Conservation (phyloP, 1,140 invertebrate genomes). For the Ectropis grisescens region DNA sequence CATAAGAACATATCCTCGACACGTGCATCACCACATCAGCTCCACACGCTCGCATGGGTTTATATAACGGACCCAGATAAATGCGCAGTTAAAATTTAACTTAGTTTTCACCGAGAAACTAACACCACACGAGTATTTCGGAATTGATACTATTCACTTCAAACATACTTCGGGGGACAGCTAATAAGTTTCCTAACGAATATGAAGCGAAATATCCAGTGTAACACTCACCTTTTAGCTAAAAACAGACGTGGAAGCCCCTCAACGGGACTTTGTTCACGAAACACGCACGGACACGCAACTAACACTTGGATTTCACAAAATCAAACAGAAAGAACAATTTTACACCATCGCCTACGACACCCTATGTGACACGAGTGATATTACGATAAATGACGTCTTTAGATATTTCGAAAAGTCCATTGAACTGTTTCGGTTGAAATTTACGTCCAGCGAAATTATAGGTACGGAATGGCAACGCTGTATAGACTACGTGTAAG, state of each 20-base stretch:
- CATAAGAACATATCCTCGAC: constrained; percentile 14
- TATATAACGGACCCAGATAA: constrained; percentile 10
- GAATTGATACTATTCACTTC: too few species aligned
- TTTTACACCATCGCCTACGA: constrained; percentile 48
- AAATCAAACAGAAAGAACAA: constrained; percentile 42
- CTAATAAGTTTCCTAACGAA: too few species aligned
- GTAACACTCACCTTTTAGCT: constrained; percentile 52
- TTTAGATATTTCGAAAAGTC: constrained; percentile 64
- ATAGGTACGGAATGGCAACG: constrained; percentile 69
- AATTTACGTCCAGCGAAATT: constrained; percentile 71
- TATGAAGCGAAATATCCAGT: too few species aligned
- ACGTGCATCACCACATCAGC: constrained; percentile 16
- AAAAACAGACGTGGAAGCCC: constrained; percentile 34
- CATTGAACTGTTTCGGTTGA: constrained; percentile 70
- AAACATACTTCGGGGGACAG: too few species aligned
- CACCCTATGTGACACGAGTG: constrained; percentile 41
- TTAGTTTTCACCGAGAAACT: too few species aligned
- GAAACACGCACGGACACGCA: constrained; percentile 53
- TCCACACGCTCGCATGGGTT: constrained; percentile 3
- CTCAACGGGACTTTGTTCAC: constrained; percentile 47
- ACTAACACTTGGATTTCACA: constrained; percentile 52
- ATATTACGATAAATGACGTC: constrained; percentile 52
- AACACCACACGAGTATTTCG: too few species aligned
- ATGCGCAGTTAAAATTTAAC: constrained; percentile 57
- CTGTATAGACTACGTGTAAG: constrained; percentile 57